Evolutionary conservation across 2,888 invertebrate genomes (phyloP).

Genomic region (Agriopis marginaria): DNA sequence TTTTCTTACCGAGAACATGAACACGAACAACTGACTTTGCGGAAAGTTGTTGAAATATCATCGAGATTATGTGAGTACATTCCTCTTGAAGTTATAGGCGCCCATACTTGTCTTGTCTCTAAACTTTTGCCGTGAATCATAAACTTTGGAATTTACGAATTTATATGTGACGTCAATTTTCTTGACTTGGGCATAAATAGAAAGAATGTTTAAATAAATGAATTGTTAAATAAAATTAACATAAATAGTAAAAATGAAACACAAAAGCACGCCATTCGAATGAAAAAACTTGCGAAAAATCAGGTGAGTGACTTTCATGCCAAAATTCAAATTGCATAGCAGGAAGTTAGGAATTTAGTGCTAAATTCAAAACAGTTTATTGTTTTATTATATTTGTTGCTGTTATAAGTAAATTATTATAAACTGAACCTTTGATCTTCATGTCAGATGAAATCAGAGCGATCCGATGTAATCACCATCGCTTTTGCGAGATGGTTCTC

Average conservation of each 20-base stretch:
- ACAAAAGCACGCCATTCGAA: too few relatives aligned
- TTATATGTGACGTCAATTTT: slow-evolving; percentile 12
- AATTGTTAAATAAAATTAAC: too few relatives aligned
- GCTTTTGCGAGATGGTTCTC: neutral
- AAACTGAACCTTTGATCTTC: too few relatives aligned
- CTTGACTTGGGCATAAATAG: neutral
- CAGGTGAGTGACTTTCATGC: too few relatives aligned
- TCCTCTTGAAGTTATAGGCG: slow-evolving; percentile 20
- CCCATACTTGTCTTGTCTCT: slow-evolving; percentile 9
- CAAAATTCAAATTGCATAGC: too few relatives aligned
- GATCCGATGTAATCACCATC: neutral
- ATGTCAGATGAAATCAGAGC: neutral
- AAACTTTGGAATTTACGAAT: slow-evolving; percentile 23
- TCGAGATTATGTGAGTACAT: slow-evolving; percentile 15
- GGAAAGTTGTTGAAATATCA: slow-evolving; percentile 41
- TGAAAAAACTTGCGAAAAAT: too few relatives aligned
- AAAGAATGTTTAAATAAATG: too few relatives aligned
- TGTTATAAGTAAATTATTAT: too few relatives aligned
- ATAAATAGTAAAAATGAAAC: too few relatives aligned
- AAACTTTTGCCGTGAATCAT: slow-evolving; percentile 27
- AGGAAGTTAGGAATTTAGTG: too few relatives aligned
- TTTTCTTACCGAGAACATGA: slow-evolving; percentile 43
- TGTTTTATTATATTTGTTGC: too few relatives aligned
- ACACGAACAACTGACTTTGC: slow-evolving; percentile 24
- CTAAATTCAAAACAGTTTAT: too few relatives aligned